These are phyloP conservation scores for Apodemia mormo DNA, from an alignment of 2,888 invertebrate genomes.

Conservation along the genomic window DNA sequence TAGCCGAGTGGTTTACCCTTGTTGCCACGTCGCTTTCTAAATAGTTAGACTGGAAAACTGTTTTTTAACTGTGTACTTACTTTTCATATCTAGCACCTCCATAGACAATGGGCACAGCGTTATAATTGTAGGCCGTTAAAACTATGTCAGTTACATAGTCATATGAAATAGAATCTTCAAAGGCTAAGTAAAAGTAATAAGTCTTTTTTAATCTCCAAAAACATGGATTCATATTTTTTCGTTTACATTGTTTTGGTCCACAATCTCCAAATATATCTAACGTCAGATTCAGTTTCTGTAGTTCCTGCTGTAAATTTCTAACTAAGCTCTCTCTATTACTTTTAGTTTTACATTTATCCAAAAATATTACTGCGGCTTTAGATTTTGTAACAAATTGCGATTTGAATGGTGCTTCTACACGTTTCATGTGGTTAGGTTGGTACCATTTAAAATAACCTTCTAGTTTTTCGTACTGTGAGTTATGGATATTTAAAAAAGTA, in stretches of 20 bases:
- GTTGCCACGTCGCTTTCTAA: too few relatives aligned
- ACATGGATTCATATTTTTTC: conserved; percentile 53
- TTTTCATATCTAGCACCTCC: conserved; percentile 83
- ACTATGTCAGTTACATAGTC: conserved; percentile 70
- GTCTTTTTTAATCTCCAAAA: conserved; percentile 68
- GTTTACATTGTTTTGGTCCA: conserved; percentile 57
- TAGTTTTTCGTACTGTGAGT: conserved; percentile 46
- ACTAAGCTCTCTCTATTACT: conserved; percentile 57
- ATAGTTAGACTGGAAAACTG: too few relatives aligned
- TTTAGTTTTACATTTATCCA: conserved; percentile 56
- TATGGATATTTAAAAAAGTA: conserved; percentile 51
- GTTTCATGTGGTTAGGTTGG: conserved; percentile 41
- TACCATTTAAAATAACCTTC: conserved; percentile 49
- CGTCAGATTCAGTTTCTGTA: conserved; percentile 58
- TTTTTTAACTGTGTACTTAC: conserved; percentile 49
- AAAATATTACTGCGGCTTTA: conserved; percentile 58
- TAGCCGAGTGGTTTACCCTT: too few relatives aligned
- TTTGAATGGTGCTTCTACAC: conserved; percentile 41
- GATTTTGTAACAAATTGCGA: conserved; percentile 50
- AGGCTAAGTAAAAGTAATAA: conserved; percentile 87
- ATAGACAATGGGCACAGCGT: conserved; percentile 85
- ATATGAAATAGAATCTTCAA: conserved; percentile 86
- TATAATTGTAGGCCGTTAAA: conserved; percentile 77
- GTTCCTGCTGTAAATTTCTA: conserved; percentile 61
- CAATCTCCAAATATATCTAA: conserved; percentile 81